Conservation (phyloP, 2,113 vertebrate genomes). For the Sisor rabdophorus region DNA sequence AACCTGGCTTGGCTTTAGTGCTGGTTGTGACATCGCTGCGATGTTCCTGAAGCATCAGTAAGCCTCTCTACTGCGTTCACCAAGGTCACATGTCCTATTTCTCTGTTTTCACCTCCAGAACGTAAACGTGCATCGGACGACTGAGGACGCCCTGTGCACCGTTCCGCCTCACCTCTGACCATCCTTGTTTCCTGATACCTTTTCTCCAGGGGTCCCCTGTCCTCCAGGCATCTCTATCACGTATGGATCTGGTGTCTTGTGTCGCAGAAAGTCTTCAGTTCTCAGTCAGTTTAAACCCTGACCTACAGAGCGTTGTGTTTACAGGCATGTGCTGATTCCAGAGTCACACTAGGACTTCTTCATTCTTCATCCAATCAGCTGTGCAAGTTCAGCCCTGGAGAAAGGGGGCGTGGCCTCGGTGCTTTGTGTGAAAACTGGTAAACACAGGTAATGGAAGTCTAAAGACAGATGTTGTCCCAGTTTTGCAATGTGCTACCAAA, state of each 20-base stretch:
- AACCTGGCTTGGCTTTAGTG: background rate
- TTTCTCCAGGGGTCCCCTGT: background rate
- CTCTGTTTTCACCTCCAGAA: constrained; percentile 71
- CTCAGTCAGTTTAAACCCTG: background rate
- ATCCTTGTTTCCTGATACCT: background rate
- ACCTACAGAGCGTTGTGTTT: background rate
- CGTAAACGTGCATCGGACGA: constrained; percentile 77
- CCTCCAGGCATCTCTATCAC: background rate
- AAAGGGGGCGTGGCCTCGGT: background rate
- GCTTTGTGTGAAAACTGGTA: background rate
- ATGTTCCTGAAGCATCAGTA: background rate
- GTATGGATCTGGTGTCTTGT: background rate
- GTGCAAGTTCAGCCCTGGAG: background rate
- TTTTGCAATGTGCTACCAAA: background rate
- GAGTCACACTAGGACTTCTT: background rate
- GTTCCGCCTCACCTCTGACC: constrained; percentile 80
- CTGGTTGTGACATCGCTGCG: background rate
- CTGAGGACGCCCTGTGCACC: constrained; percentile 80
- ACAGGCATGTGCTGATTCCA: background rate
- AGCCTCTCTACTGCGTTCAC: background rate
- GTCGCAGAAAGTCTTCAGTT: no score
- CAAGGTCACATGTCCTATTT: background rate
- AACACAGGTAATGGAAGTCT: background rate
- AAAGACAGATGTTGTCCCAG: background rate
- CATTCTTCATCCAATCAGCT: background rate